These are phyloP conservation scores for Phodopus roborovskii DNA, from an alignment of 2,113 vertebrate species.

Conservation along the genomic window DNA sequence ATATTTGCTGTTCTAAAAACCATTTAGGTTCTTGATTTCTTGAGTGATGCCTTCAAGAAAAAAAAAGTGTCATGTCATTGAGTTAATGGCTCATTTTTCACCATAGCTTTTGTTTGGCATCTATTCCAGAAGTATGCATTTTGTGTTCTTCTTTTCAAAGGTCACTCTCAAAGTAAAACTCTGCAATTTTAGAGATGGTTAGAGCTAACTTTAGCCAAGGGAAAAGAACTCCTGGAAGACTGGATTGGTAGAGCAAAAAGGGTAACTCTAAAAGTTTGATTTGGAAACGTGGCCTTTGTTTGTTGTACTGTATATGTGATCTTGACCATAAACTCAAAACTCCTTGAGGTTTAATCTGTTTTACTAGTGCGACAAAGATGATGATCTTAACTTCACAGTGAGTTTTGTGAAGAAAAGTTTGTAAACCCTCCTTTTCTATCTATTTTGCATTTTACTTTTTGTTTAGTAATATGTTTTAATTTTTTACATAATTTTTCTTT, in stretches of 20 bases:
- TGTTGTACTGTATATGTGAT: not conserved
- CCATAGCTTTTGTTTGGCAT: conserved; percentile 54
- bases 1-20: conserved; percentile 64
- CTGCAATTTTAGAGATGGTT: conserved; percentile 34
- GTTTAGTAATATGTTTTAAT: not conserved
- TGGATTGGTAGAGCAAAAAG: conserved; percentile 37
- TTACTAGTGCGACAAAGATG: conserved; percentile 8
- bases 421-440: not conserved
- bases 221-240: conserved; percentile 28
- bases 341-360: conserved; percentile 50
- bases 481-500: not conserved
- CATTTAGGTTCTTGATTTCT: conserved; percentile 57
- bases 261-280: not conserved
- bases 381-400: not conserved
- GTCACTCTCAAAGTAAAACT: conserved; percentile 43
- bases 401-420: conserved; percentile 14
- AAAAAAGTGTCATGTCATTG: conserved; percentile 58
- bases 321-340: not conserved
- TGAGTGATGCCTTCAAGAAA: conserved; percentile 64
- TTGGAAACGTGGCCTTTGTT: conserved; percentile 41
- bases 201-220: conserved; percentile 1
- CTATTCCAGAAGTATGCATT: conserved; percentile 43
- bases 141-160: conserved; percentile 40
- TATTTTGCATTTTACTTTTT: conserved; percentile 15
- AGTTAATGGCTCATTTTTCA: conserved; percentile 67